These are phyloP conservation scores for Bambusicola thoracicus DNA, from an alignment of 2,113 vertebrate species.

Conservation along the genomic window DNA sequence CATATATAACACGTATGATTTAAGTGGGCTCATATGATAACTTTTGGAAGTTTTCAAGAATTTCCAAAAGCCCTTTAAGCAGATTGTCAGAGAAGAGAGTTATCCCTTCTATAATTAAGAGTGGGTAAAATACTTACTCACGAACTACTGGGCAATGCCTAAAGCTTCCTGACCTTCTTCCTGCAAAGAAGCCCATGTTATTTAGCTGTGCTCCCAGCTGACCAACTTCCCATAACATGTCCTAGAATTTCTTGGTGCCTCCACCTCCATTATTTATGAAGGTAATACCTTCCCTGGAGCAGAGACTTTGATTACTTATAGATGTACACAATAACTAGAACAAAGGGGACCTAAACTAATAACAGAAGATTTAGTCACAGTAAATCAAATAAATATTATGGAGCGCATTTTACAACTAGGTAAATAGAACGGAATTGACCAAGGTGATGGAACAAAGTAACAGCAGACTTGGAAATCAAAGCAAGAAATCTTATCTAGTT, in stretches of 20 bases:
- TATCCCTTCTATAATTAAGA: not conserved
- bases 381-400: not conserved
- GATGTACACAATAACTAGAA: not conserved
- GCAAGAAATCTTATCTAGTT: not conserved
- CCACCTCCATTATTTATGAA: not conserved
- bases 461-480: conserved; percentile 24
- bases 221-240: not conserved
- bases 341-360: not conserved
- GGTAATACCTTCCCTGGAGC: not conserved
- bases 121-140: accelerated
- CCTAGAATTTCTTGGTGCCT: not conserved
- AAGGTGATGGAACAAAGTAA: not conserved
- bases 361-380: not conserved
- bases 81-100: not conserved
- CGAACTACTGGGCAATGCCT: not conserved
- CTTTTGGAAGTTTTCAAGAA: not conserved
- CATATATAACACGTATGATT: not conserved
- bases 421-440: not conserved
- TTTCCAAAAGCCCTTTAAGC: not conserved
- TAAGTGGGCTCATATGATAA: not conserved
- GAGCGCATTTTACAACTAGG: not conserved
- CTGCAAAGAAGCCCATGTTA: not conserved
- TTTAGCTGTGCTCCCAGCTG: not conserved
- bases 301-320: not conserved
- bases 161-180: not conserved